phyloP scores from a whole-genome alignment of 2,888 invertebrate species.

The Leptopilina syphax region DNA sequence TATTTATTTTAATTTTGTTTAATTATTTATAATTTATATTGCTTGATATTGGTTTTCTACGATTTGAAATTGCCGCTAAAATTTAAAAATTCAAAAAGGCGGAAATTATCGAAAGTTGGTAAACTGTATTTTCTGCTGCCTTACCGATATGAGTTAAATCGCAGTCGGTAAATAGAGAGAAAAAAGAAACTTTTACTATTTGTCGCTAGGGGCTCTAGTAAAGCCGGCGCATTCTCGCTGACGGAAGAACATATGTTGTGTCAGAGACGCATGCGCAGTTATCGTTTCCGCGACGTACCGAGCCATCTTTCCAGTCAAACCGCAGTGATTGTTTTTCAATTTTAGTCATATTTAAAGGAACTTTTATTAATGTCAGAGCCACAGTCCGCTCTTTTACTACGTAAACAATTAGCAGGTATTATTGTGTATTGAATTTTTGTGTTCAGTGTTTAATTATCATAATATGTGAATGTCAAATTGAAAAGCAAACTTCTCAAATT shows the following conservation, averaged over 20 bases:
- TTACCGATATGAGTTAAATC: not conserved
- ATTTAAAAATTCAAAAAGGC: not conserved
- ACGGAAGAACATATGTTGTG: slow-evolving; percentile 76
- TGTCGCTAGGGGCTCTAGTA: slow-evolving; percentile 2
- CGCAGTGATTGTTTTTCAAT: slow-evolving; percentile 85
- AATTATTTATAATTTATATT: too few species aligned
- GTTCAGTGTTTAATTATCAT: slow-evolving; percentile 64
- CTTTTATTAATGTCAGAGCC: slow-evolving; percentile 96
- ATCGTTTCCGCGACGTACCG: slow-evolving; percentile 75
- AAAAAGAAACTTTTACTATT: too few species aligned
- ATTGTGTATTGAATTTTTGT: slow-evolving; percentile 40
- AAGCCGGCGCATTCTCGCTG: slow-evolving; percentile 59
- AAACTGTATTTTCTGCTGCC: not conserved
- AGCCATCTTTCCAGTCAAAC: slow-evolving; percentile 85
- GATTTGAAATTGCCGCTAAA: too few species aligned
- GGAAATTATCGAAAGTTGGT: too few species aligned
- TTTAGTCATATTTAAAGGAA: slow-evolving; percentile 86
- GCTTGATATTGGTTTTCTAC: too few species aligned
- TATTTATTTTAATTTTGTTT: too few species aligned
- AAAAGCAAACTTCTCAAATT: slow-evolving; percentile 60
- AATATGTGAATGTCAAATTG: slow-evolving; percentile 44
- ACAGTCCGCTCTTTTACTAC: slow-evolving; percentile 96
- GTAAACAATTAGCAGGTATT: slow-evolving; percentile 96
- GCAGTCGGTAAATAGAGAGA: too few species aligned
- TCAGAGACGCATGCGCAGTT: slow-evolving; percentile 72